Conservation (phyloP, 2,113 vertebrate species). For the Trochalopteron elliotii region DNA sequence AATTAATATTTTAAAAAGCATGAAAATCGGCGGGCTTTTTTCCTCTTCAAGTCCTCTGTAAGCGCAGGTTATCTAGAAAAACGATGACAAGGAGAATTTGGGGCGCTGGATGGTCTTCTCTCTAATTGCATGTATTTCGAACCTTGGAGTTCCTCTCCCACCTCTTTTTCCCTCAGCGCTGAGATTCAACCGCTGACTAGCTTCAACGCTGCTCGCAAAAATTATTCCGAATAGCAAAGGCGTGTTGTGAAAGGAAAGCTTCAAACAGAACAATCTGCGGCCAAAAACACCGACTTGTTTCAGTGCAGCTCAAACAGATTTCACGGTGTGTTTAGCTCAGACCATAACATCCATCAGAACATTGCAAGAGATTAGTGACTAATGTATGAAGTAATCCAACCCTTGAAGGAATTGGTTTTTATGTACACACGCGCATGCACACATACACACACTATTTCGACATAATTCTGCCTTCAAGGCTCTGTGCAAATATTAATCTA, state of each 20-base stretch:
- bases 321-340: conserved; percentile 45
- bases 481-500: conserved; percentile 5
- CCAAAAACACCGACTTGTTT: neutral
- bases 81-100: neutral
- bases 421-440: neutral
- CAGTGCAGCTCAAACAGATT: conserved; percentile 33
- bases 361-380: conserved; percentile 58
- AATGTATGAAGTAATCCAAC: conserved; percentile 62
- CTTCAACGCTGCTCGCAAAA: neutral
- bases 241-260: neutral
- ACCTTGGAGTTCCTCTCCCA: neutral
- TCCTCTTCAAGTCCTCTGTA: neutral
- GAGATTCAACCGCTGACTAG: neutral
- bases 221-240: neutral
- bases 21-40: neutral
- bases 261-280: neutral
- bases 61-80: neutral
- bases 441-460: neutral
- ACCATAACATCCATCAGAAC: conserved; percentile 52
- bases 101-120: neutral
- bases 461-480: conserved; percentile 29
- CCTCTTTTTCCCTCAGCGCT: neutral
- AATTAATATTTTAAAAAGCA: neutral
- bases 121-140: neutral
- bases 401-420: conserved; percentile 61